Evolutionary conservation across 2,113 vertebrate genomes (phyloP), one percentile per base, ranked within the genome.

Genomic region (Haplochromis vanheusdeni): DNA sequence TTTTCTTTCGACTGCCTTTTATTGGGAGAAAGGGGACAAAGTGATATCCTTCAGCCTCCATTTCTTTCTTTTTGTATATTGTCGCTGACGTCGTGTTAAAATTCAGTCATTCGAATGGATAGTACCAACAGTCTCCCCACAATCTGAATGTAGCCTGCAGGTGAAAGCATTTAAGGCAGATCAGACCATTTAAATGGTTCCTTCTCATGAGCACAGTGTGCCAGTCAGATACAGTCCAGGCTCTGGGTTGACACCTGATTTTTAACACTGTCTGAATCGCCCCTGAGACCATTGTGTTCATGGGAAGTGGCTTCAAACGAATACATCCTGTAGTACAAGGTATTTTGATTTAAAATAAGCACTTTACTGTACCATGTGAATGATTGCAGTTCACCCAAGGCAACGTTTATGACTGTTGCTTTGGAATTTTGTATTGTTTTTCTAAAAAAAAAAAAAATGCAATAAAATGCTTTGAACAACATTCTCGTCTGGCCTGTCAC

Each of bases 381-480:
- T 98, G 97, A 97, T 96, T 96, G 95, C 96, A 97, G 96, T 97
- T 97, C 96, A 97, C 94, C 91, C 96, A 93, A 96, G 91, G 95
- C 94, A 95, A 97, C 91, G 92, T 93, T 95, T 95, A 90, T 95
- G 95, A 95, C 93, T 89, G 96, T 97, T 97, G 95, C 96, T 94
- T 96, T 97, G 97, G 97, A 97, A 96, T 98, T 99, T 99, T 99
- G 97, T 99, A 98, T 98, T 97, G 96, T 97, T 98, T 98, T 99
- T 98, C 92, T 60, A 55, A 52, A n/a, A 49, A 8, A 17, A 23
- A 58, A 58, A 93, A 96, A 94, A 97, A 96, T 96, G 90, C 91
- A 96, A 98, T 95, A 98, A 98, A 98, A 98, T 94, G 95, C 96
- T 95, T 97, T 96, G 94, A 97, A 97, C 79, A 9, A 86, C 56